Conservation (phyloP, 1,140 invertebrate genomes). For the Drosophila subobscura region DNA sequence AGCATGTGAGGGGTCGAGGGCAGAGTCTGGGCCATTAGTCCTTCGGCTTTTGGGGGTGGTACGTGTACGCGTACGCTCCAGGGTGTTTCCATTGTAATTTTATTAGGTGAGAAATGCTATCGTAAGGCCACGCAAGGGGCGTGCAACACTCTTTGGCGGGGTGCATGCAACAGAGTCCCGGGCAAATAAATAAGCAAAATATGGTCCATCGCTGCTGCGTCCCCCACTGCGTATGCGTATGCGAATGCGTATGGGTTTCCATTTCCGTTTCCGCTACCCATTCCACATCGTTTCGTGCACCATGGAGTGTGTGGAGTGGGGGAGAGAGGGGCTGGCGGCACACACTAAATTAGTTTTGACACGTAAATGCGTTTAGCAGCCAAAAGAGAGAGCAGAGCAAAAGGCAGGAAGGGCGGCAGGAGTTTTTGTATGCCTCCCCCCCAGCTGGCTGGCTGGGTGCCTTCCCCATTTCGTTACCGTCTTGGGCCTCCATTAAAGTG, state of each 20-base stretch:
- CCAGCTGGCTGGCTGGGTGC: too few relatives aligned
- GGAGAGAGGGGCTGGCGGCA: background rate
- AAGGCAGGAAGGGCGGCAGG: too few relatives aligned
- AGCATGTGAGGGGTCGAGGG: constrained; percentile 37
- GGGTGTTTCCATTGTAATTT: constrained; percentile 68
- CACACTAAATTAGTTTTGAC: constrained; percentile 79
- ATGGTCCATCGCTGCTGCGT: constrained; percentile 40
- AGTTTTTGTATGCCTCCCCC: background rate
- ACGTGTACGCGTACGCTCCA: background rate
- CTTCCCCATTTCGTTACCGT: too few relatives aligned
- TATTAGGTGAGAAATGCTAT: constrained; percentile 74
- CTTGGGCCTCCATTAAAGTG: background rate
- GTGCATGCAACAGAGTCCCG: background rate
- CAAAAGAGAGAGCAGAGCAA: background rate
- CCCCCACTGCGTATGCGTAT: constrained; percentile 46
- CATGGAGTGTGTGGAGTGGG: too few relatives aligned
- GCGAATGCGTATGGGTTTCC: constrained; percentile 21
- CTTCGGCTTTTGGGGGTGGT: constrained; percentile 5
- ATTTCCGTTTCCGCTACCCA: constrained; percentile 41
- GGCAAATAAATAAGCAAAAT: constrained; percentile 70
- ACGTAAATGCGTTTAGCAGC: constrained; percentile 77
- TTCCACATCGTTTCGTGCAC: constrained; percentile 26
- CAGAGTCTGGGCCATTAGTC: too few relatives aligned
- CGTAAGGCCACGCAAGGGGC: too few relatives aligned
- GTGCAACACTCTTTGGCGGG: constrained; percentile 4